Conservation (phyloP, 2,113 vertebrate genomes). For the human (Homo sapiens) region GRCh38 chr16:85635001-85635500, state of each 20-base stretch:
- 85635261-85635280: background rate
- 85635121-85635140: accelerated
- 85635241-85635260: accelerated
- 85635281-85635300: background rate
- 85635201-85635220: no score
- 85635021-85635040: background rate
- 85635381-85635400: background rate
- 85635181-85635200: accelerated
- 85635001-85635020: accelerated
- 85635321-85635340: background rate
- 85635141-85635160: background rate
- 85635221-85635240: accelerated
- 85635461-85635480: accelerated
- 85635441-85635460: background rate
- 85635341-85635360: background rate
- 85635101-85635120: accelerated
- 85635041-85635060: accelerated
- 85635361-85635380: accelerated
- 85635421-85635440: background rate
- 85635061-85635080: accelerated
- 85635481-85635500: background rate
- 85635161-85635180: no score
- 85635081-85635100: accelerated
- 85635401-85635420: background rate
- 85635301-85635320: no score